These are phyloP conservation scores for Chrysotoxum bicinctum DNA, from an alignment of 2,888 invertebrate species.

Conservation along the genomic window DNA sequence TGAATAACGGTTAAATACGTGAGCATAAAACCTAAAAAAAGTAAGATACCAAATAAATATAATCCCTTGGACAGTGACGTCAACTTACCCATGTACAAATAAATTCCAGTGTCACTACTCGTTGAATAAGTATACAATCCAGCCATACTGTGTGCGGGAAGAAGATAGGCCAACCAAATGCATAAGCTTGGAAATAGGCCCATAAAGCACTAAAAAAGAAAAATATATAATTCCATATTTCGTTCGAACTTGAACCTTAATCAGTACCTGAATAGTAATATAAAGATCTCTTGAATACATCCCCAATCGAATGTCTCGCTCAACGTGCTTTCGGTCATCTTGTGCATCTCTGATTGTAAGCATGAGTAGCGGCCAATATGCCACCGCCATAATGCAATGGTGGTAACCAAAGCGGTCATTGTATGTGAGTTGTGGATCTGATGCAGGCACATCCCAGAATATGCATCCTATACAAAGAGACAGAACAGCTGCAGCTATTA, in stretches of 20 bases:
- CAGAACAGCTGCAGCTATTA: constrained; percentile 90
- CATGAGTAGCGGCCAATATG: constrained; percentile 90
- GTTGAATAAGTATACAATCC: constrained; percentile 89
- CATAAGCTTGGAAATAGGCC: constrained; percentile 90
- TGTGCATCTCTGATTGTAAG: constrained; percentile 82
- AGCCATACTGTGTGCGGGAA: constrained; percentile 95
- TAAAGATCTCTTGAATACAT: constrained; percentile 91
- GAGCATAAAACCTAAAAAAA: constrained; percentile 86
- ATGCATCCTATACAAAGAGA: constrained; percentile 93
- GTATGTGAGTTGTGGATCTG: constrained; percentile 88
- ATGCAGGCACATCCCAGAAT: constrained; percentile 93
- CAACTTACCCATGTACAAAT: constrained; percentile 86
- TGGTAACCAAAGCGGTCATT: constrained; percentile 94
- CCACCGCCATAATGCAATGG: constrained; percentile 90
- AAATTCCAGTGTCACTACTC: constrained; percentile 87
- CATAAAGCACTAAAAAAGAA: constrained; percentile 85
- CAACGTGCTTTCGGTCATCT: constrained; percentile 85
- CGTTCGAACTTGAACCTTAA: neutral
- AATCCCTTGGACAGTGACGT: neutral
- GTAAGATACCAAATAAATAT: neutral
- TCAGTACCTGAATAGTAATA: constrained; percentile 88
- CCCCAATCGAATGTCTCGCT: constrained; percentile 90
- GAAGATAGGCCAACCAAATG: constrained; percentile 91
- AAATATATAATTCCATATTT: neutral
- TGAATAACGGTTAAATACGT: constrained; percentile 87